Evolutionary conservation across 2,797 vertebrate genomes (phyloP), one percentile per base, ranked within the genome.

Genomic region (Crenuchus spilurus): DNA sequence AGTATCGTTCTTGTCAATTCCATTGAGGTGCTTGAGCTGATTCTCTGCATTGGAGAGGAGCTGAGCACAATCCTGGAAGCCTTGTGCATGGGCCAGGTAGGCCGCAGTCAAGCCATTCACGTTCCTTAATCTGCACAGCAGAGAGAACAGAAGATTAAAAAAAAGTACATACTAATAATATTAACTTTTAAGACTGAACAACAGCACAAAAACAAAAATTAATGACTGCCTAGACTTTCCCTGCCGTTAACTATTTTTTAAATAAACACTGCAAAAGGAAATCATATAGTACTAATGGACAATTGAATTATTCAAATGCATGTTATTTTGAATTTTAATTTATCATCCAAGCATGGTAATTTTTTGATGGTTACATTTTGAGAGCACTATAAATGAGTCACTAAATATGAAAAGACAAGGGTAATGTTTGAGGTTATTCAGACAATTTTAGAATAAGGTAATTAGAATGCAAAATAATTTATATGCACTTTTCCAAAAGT

Each of bases 61-160:
- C 90, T 88, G 92, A 89, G 92, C 92, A 84, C 96, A 97, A 82
- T 97, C 94, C 72, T 88, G 93, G 90, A 97, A 98, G 80, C 96
- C 96, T 88, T 97, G 95, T 86, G 94, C 91, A 44, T 90, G 91
- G 74, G 97, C 97, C 91, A 99, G 94, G 88, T 99, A 96, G 30
- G 96, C 96, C 55, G 97, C 95, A 0, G 95, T 98, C 94, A 97
- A 94, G 83, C 95, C 97, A 76, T 92, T 95, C 89, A 94, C 92
- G 82, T 97, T 98, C 92, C 92, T 95, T 81, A 98, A 94, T 89
- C 97, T 98, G 93, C 74, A 87, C 81, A 83, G 91, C 84, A 87
- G 85, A 86, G 91, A 72, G 28, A 73, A 52, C 35, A 86, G 18
- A 80, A 85, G 87, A 89, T 95, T 92, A 94, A 80, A 82, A 80